Conservation (phyloP, 2,797 vertebrate genomes). For the Gymnocypris eckloni region DNA sequence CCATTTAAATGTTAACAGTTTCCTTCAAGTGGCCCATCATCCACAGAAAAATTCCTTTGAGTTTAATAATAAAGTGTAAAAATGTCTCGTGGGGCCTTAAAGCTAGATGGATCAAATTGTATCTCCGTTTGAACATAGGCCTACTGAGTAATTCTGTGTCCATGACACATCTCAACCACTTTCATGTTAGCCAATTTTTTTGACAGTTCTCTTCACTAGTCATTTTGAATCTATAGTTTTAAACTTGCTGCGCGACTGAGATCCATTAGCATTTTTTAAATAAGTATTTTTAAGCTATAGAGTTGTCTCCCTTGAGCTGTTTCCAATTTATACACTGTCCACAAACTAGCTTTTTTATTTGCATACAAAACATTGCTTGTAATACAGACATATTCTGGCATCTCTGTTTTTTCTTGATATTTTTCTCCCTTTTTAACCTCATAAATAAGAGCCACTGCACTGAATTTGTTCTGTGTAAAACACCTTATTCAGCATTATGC, state of each 20-base stretch:
- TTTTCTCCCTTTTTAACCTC: background rate
- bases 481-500: background rate
- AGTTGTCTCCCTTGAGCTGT: constrained; percentile 9
- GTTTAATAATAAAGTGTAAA: constrained; percentile 33
- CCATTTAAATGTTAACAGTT: constrained; percentile 32
- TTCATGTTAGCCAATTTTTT: background rate
- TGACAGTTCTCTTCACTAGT: background rate
- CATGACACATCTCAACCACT: background rate
- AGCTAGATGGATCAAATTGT: constrained; percentile 14
- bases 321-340: constrained; percentile 10
- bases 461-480: background rate
- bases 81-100: background rate
- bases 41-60: constrained; percentile 4
- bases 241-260: background rate
- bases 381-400: background rate
- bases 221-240: constrained; percentile 2
- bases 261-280: constrained; percentile 15
- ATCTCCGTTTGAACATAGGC: background rate
- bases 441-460: background rate
- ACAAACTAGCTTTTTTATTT: background rate
- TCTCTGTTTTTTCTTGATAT: background rate
- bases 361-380: background rate
- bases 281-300: background rate
- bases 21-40: constrained; percentile 23
- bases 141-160: background rate